phyloP scores from a whole-genome alignment of 2,888 invertebrate genomes.

The Melinaea menophilus region DNA sequence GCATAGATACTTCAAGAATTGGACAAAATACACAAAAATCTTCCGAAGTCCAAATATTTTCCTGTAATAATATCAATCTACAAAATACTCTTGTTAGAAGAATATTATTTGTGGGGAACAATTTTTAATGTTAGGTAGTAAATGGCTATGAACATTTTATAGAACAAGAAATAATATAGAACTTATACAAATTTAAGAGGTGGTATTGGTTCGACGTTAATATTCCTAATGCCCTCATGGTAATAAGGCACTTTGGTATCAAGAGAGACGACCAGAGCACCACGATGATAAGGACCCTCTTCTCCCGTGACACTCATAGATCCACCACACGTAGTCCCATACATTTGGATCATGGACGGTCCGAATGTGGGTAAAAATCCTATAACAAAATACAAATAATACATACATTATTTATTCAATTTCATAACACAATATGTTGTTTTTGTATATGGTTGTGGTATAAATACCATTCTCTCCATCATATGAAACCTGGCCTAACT shows the following conservation, averaged over 20 bases:
- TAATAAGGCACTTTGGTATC: conserved; percentile 81
- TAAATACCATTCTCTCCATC: conserved; percentile 60
- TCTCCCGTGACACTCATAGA: conserved; percentile 35
- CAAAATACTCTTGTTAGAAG: neutral
- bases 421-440: neutral
- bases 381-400: conserved; percentile 38
- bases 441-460: neutral
- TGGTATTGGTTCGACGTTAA: conserved; percentile 52
- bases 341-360: conserved; percentile 88
- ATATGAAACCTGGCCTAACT: conserved; percentile 53
- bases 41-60: conserved; percentile 77
- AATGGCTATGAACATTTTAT: neutral
- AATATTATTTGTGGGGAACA: too few relatives aligned
- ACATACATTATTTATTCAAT: neutral
- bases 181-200: conserved; percentile 49
- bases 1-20: conserved; percentile 82
- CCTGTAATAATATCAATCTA: conserved; percentile 52
- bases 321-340: conserved; percentile 64
- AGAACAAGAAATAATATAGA: neutral
- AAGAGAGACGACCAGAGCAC: conserved; percentile 84
- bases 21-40: conserved; percentile 81
- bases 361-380: conserved; percentile 89
- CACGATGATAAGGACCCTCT: conserved; percentile 80
- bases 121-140: neutral
- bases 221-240: conserved; percentile 58